These are phyloP conservation scores for Eilema depressum DNA, from an alignment of 2,888 invertebrate species.

Conservation along the genomic window DNA sequence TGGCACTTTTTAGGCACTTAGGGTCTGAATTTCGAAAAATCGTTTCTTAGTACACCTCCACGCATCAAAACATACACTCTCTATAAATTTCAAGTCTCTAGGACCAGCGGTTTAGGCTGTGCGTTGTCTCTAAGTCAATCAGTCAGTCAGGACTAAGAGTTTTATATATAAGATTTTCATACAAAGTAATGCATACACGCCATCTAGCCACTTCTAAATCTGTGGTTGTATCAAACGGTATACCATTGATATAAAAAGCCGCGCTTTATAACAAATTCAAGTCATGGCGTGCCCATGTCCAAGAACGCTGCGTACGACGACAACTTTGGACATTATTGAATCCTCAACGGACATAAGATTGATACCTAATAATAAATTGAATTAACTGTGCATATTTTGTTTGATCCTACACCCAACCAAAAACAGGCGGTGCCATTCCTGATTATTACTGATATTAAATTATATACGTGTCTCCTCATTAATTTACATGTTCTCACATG, in stretches of 20 bases:
- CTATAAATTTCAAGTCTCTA: too few relatives aligned
- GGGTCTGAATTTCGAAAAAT: too few relatives aligned
- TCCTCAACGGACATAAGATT: not conserved
- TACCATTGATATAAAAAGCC: constrained; percentile 37
- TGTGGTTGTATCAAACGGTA: constrained; percentile 36
- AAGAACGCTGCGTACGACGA: constrained; percentile 27
- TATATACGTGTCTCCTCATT: not conserved
- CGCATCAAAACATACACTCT: too few relatives aligned
- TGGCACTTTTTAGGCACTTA: too few relatives aligned
- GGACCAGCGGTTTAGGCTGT: too few relatives aligned
- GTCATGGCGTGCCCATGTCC: constrained; percentile 43
- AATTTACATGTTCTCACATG: too few relatives aligned
- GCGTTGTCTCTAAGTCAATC: too few relatives aligned
- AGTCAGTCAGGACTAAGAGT: too few relatives aligned
- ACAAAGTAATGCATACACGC: not conserved
- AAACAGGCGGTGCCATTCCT: not conserved
- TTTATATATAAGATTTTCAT: too few relatives aligned
- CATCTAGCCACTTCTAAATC: not conserved
- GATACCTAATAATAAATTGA: not conserved
- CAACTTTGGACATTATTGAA: not conserved
- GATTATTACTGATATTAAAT: too few relatives aligned
- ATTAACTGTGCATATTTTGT: not conserved
- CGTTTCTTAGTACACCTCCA: too few relatives aligned
- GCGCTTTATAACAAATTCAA: constrained; percentile 42
- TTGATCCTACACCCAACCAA: not conserved